Percentiles rank a stretch among this genome's conserved stretches.
phyloP scores from a whole-genome alignment of 2,113 vertebrate species.

The Gnathonemus echidnorhynchus region DNA sequence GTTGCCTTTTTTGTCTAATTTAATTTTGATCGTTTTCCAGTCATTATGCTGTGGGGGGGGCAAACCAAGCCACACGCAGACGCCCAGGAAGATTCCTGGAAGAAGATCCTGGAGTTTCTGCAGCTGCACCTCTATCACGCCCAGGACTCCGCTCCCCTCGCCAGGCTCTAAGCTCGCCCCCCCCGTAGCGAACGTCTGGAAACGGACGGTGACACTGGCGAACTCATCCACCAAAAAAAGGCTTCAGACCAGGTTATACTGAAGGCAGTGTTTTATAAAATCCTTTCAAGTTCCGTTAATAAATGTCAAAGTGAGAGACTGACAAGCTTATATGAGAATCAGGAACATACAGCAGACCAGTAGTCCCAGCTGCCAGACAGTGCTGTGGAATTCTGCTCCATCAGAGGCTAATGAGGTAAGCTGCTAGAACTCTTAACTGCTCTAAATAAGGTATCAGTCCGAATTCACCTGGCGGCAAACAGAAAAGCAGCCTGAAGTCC shows the following conservation, averaged over 20 bases:
- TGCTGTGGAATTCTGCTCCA: background rate
- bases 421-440: background rate
- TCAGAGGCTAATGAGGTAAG: background rate
- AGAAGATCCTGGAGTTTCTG: slow-evolving; percentile 50
- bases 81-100: slow-evolving; percentile 60
- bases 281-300: background rate
- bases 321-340: background rate
- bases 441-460: background rate
- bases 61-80: slow-evolving; percentile 50
- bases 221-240: background rate
- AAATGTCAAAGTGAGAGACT: background rate
- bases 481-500: background rate
- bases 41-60: slow-evolving; percentile 49
- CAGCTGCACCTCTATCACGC: slow-evolving; percentile 41
- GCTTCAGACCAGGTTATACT: background rate
- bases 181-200: background rate
- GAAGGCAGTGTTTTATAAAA: background rate
- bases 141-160: background rate
- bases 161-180: slow-evolving; percentile 24
- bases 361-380: background rate
- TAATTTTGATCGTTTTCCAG: slow-evolving; percentile 30
- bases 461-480: background rate
- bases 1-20: background rate
- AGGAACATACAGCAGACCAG: background rate
- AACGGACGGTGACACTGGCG: background rate